phyloP scores from a whole-genome alignment of 1,140 invertebrate species.

The Drosophila jambulina region DNA sequence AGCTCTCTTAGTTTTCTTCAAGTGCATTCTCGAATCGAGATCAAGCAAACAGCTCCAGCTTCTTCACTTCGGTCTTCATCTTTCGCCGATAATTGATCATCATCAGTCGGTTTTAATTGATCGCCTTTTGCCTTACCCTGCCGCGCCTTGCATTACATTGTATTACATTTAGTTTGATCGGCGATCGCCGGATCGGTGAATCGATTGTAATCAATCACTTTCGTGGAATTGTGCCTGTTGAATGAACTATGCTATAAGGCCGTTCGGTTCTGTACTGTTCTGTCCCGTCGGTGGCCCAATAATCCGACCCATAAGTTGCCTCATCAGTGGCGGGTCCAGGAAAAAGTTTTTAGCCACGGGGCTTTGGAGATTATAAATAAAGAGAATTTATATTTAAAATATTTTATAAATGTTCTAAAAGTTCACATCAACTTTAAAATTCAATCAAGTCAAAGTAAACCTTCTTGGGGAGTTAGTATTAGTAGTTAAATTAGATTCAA shows the following conservation, averaged over 20 bases:
- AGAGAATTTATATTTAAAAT: not conserved
- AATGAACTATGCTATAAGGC: conserved; percentile 68
- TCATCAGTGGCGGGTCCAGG: conserved; percentile 1
- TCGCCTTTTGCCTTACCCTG: conserved; percentile 59
- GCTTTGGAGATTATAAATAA: not conserved
- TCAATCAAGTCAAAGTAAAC: no score
- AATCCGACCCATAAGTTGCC: conserved; percentile 33
- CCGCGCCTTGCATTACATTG: conserved; percentile 52
- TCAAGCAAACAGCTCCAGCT: conserved; percentile 23
- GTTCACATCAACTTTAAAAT: no score
- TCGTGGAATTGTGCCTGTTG: conserved; percentile 71
- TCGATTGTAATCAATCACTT: conserved; percentile 82
- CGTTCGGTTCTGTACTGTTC: not conserved
- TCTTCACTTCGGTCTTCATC: conserved; percentile 49
- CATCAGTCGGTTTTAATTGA: conserved; percentile 82
- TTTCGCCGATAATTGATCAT: conserved; percentile 78
- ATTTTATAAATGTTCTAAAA: not conserved
- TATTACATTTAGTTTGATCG: conserved; percentile 41
- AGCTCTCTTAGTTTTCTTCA: not conserved
- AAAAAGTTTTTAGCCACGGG: not conserved
- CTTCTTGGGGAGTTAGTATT: no score
- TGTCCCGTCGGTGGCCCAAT: conserved; percentile 44
- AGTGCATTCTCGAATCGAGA: conserved; percentile 27
- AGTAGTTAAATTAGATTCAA: no score
- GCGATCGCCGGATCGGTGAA: conserved; percentile 27